Percentiles rank a stretch among this genome's conserved stretches.
Evolutionary conservation across 1,140 invertebrate genomes (phyloP).

Genomic region (Streblospio benedicti): DNA sequence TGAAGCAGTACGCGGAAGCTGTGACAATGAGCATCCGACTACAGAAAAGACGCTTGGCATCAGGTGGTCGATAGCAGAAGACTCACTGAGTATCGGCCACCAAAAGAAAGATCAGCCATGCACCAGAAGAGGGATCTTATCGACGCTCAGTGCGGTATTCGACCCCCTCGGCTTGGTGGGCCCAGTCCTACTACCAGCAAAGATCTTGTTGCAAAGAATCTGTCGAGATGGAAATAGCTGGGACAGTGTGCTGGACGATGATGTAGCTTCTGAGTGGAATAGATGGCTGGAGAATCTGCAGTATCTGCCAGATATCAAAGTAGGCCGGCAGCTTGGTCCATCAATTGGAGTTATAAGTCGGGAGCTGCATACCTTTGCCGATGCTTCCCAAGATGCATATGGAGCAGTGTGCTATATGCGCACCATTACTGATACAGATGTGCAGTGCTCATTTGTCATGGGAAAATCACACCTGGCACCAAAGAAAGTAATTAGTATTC

Average conservation of each 20-base stretch:
- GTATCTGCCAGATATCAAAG: too few relatives aligned
- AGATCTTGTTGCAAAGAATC: slow-evolving; percentile 10
- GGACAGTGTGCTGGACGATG: slow-evolving; percentile 15
- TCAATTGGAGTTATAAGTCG: too few relatives aligned
- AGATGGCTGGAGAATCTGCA: too few relatives aligned
- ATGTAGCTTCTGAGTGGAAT: too few relatives aligned
- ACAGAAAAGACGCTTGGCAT: slow-evolving; percentile 8
- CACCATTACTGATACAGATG: background rate
- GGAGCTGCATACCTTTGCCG: background rate
- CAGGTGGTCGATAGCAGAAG: background rate
- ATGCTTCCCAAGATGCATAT: background rate
- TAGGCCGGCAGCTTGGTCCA: too few relatives aligned
- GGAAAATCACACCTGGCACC: background rate
- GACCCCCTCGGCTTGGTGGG: slow-evolving; percentile 24
- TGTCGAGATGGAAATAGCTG: slow-evolving; percentile 20
- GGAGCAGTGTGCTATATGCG: background rate
- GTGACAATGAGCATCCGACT: background rate
- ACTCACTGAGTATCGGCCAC: slow-evolving; percentile 3
- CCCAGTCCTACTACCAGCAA: slow-evolving; percentile 5
- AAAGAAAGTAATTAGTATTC: too few relatives aligned
- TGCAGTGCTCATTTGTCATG: slow-evolving; percentile 3
- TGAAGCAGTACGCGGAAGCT: background rate
- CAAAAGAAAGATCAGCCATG: background rate
- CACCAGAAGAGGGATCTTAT: slow-evolving; percentile 11
- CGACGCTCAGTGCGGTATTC: slow-evolving; percentile 14